Conservation (phyloP, 2,888 invertebrate genomes). For the Cheilosia vernalis region DNA sequence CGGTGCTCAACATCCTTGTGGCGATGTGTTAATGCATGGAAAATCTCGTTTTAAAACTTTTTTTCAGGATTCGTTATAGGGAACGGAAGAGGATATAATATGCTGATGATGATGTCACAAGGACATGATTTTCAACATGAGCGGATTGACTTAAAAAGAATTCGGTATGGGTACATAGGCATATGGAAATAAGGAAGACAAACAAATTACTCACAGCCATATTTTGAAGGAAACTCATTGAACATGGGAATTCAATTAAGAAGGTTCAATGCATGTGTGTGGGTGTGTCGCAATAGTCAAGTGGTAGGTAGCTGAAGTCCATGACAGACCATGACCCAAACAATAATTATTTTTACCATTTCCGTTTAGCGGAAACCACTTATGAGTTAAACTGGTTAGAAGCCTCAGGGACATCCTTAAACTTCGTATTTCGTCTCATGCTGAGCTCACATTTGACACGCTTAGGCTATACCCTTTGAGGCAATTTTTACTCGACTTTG, state of each 20-base stretch:
- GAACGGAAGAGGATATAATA: background rate
- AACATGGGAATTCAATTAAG: slow-evolving; percentile 51
- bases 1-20: slow-evolving; percentile 8
- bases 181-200: background rate
- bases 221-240: slow-evolving; percentile 14
- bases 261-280: background rate
- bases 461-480: no score
- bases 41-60: slow-evolving; percentile 16
- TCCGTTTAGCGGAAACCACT: no score
- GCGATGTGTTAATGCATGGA: slow-evolving; percentile 26
- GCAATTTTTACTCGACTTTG: no score
- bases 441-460: no score
- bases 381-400: no score
- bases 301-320: background rate
- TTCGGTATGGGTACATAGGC: background rate
- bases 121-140: slow-evolving; percentile 52
- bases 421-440: no score
- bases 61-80: slow-evolving; percentile 15
- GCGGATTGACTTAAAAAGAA: slow-evolving; percentile 34
- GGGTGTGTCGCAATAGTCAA: background rate
- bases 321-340: background rate
- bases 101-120: slow-evolving; percentile 48
- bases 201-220: slow-evolving; percentile 4
- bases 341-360: no score
- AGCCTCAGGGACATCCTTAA: no score